Evolutionary conservation across 2,888 invertebrate genomes (phyloP).

Genomic region (Villa cingulata): DNA sequence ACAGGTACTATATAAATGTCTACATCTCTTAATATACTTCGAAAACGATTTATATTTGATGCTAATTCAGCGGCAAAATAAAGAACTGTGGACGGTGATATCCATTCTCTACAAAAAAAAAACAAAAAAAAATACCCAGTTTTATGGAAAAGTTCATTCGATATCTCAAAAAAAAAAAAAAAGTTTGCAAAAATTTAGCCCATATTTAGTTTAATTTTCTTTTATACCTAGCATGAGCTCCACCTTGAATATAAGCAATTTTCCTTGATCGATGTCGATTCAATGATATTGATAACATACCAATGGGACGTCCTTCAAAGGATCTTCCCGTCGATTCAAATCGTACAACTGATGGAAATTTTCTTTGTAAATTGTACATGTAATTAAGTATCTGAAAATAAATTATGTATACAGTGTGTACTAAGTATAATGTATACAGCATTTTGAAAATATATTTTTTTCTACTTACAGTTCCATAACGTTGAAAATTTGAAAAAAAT

Average conservation of each 20-base stretch:
- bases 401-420: no score
- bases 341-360: slow-evolving; percentile 24
- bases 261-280: slow-evolving; percentile 20
- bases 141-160: no score
- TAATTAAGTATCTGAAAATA: slow-evolving; percentile 27
- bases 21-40: slow-evolving; percentile 25
- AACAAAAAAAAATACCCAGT: background rate
- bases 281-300: slow-evolving; percentile 27
- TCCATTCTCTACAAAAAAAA: slow-evolving; percentile 53
- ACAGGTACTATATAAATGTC: slow-evolving; percentile 31
- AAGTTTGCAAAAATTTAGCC: background rate
- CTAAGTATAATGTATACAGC: no score
- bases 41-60: slow-evolving; percentile 37
- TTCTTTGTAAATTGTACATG: slow-evolving; percentile 26
- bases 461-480: slow-evolving; percentile 24
- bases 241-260: slow-evolving; percentile 32
- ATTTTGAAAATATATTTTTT: no score
- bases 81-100: slow-evolving; percentile 49
- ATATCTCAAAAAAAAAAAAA: slow-evolving; percentile 8
- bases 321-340: slow-evolving; percentile 27
- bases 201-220: background rate
- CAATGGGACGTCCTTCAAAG: slow-evolving; percentile 30
- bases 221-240: slow-evolving; percentile 22
- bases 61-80: slow-evolving; percentile 52
- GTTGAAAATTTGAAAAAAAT: slow-evolving; percentile 30